Evolutionary conservation across 2,113 vertebrate genomes (phyloP), one percentile per base, ranked within the genome.

Genomic region (Galemys pyrenaicus): DNA sequence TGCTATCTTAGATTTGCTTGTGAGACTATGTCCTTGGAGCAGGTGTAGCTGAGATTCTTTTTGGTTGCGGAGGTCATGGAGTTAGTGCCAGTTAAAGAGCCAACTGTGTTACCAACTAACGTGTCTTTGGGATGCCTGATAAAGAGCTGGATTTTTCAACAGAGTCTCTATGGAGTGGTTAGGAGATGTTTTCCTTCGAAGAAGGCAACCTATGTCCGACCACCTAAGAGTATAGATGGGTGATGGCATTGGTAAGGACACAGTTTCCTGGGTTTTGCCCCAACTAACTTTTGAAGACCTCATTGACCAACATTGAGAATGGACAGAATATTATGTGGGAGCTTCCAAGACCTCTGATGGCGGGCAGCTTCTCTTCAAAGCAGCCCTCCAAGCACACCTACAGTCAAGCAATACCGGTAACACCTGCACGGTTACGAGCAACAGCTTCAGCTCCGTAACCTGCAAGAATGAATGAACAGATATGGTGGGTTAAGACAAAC

Each of bases 361-460:
- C 86, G 89, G 46, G 58, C 62, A 89, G 58, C 35, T 71, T 39
- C 79, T 93, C 74, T 92, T 79, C 87, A 58, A 64, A 94, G 58
- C 73, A 35, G n/a, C 64, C 37, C 92, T 86, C 79, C 85, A 56
- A 54, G 64, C 56, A 71, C 67, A 54, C 5, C 41, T 65, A 17
- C 79, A 35, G 16, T 65, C 82, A 35, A 41, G 37, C 37, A 37
- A 46, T 65, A 87, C 28, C 35, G 60, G 46, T 0, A 0, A 46
- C 71, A 87, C 28, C 35, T 67, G 46, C 0, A 0, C 2, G n/a
- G n/a, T n/a, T n/a, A n/a, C n/a, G n/a, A n/a, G n/a, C n/a, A n/a
- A n/a, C n/a, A n/a, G n/a, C n/a, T n/a, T n/a, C n/a, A 17, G 39
- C 30, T 39, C 49, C 32, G 2, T 37, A 82, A 78, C 19, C 12